Evolutionary conservation across 2,113 vertebrate species (phyloP).

Genomic region (Delphinus delphis): DNA sequence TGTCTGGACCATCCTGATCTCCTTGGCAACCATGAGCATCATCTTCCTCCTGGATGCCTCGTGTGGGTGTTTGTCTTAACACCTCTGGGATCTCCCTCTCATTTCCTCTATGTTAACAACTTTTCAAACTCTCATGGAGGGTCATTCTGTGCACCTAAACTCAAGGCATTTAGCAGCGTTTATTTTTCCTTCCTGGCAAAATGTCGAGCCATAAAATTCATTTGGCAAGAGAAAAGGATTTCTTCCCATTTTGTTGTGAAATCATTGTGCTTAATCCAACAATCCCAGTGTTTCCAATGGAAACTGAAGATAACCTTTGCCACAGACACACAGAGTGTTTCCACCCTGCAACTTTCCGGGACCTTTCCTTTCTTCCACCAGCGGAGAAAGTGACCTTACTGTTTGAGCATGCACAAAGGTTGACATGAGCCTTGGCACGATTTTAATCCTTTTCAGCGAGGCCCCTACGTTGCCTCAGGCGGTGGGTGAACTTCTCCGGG

Average conservation of each 20-base stretch:
- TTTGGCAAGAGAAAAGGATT: background rate
- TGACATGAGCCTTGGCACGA: background rate
- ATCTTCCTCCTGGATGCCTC: background rate
- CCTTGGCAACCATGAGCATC: background rate
- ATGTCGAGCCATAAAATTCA: background rate
- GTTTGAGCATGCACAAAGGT: background rate
- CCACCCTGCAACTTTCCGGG: background rate
- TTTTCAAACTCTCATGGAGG: rapidly evolving
- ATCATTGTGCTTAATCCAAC: background rate
- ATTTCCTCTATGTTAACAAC: background rate
- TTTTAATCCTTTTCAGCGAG: background rate
- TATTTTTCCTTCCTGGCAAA: background rate
- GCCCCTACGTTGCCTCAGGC: too few relatives aligned
- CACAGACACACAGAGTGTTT: rapidly evolving
- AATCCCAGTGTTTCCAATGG: background rate
- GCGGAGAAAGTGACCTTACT: background rate
- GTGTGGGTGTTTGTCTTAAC: background rate
- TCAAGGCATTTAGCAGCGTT: background rate
- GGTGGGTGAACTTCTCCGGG: background rate
- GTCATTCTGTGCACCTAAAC: background rate
- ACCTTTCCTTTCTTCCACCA: background rate
- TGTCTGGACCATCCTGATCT: background rate
- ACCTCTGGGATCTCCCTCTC: background rate
- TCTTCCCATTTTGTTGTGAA: background rate
- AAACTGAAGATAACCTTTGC: background rate